A percentile compares a stretch with the other conserved stretches of the same genome.
phyloP scores from a whole-genome alignment of 2,113 vertebrate species.

The Lepisosteus oculatus region DNA sequence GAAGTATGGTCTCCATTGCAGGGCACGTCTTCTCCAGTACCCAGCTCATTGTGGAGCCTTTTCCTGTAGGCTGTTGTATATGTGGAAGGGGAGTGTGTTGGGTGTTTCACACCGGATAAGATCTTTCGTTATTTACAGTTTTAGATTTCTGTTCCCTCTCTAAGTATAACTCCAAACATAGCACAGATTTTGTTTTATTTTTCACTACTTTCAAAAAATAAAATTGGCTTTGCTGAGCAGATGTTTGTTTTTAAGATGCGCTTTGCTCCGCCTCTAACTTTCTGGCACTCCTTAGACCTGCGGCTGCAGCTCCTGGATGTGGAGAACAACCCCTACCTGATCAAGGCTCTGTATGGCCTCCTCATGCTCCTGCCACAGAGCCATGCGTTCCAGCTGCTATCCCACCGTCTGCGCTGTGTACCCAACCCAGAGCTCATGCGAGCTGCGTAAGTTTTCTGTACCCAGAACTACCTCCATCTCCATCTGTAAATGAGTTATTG shows the following conservation, averaged over 20 bases:
- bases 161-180: no score
- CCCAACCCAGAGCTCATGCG: constrained; percentile 96
- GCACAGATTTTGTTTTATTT: no score
- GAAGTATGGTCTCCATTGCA: no score
- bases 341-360: constrained; percentile 92
- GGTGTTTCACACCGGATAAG: no score
- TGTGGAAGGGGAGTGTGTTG: no score
- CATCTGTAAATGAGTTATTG: no score
- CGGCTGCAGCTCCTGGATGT: constrained; percentile 92
- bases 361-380: constrained; percentile 97
- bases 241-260: no score
- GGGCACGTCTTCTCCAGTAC: neutral
- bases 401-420: constrained; percentile 87
- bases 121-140: no score
- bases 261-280: neutral
- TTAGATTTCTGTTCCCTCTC: no score
- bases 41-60: neutral
- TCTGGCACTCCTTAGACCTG: constrained; percentile 63
- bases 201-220: no score
- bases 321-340: constrained; percentile 93
- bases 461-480: no score
- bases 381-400: constrained; percentile 94
- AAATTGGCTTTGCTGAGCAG: no score
- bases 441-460: constrained; percentile 56
- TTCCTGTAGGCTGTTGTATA: neutral